Evolutionary conservation across 2,113 vertebrate genomes (phyloP), one percentile per base, ranked within the genome.

Genomic region (Mesocricetus auratus): DNA sequence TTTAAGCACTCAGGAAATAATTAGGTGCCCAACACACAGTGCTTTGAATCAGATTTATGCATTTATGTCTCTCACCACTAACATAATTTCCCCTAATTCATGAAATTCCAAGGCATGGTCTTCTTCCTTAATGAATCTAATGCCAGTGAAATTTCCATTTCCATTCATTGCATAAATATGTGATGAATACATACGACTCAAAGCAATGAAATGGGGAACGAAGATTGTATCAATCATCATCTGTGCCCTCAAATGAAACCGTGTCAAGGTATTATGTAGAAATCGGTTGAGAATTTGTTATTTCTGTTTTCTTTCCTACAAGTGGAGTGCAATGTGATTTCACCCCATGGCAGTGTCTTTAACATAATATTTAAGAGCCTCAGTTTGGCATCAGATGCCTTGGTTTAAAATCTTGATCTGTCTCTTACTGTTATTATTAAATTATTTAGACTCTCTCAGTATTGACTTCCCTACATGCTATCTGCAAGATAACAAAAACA

Each of bases 81-180:
- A 90, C 33, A 73, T 60, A 92, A 88, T 94, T 89, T 74, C 89
- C 21, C 71, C 31, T 91, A 89, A 93, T 78, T 88, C 87, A 82
- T 87, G 82, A 93, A 90, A 92, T 93, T 36, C 79, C 69, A 36
- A 21, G 33, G 22, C 19, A 77, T 64, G 60, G 75, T 94, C 33
- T 88, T 96, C 68, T 81, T 69, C 24, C 47, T 77, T 89, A 75
- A 93, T 64, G 11, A 97, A 60, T 88, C 58, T 78, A 93, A 75
- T 45, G 88, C 26, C 21, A 9, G 64, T 91, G 42, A 94, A 96
- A 75, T n/a, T 83, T 90, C 10, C 56, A 45, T 95, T 96, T 94
- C 36, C 73, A 58, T 68, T 94, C 36, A 82, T 50, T 91, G 83
- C 62, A 75, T 90, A 92, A 60, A 81, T 79, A 93, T 5, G 7